A percentile compares a stretch with the other conserved stretches of the same genome.
These are phyloP conservation scores for Dynastes maya DNA, from an alignment of 2,888 invertebrate species.

Conservation along the genomic window DNA sequence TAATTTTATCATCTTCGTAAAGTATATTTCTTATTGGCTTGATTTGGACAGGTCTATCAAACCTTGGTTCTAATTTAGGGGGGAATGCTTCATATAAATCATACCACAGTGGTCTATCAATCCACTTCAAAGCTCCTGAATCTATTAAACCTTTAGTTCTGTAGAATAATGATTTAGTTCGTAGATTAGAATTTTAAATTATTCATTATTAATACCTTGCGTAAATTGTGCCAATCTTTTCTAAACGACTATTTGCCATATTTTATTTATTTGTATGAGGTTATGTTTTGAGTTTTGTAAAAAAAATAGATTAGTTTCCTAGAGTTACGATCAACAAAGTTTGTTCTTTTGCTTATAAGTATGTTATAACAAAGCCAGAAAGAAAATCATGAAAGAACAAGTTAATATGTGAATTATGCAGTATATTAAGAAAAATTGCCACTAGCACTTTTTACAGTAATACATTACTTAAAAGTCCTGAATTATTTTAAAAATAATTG, in stretches of 20 bases:
- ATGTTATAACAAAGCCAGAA: too few relatives aligned
- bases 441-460: too few relatives aligned
- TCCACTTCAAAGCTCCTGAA: constrained; percentile 84
- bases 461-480: too few relatives aligned
- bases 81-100: constrained; percentile 93
- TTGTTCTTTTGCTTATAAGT: too few relatives aligned
- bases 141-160: constrained; percentile 86
- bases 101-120: constrained; percentile 94
- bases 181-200: background rate
- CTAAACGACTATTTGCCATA: constrained; percentile 81
- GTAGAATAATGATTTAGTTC: constrained; percentile 58
- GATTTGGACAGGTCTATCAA: constrained; percentile 78
- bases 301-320: background rate
- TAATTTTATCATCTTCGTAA: constrained; percentile 86
- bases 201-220: constrained; percentile 72
- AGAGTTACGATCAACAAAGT: too few relatives aligned
- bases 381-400: too few relatives aligned
- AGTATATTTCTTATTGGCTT: constrained; percentile 80
- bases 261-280: constrained; percentile 41
- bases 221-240: constrained; percentile 83
- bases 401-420: too few relatives aligned
- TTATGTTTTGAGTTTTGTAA: background rate
- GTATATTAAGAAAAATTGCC: too few relatives aligned
- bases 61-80: constrained; percentile 87
- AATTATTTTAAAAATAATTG: too few relatives aligned